Evolutionary conservation across 1,140 invertebrate genomes (phyloP), one percentile per base, ranked within the genome.

Genomic region (Chlorops oryzae): DNA sequence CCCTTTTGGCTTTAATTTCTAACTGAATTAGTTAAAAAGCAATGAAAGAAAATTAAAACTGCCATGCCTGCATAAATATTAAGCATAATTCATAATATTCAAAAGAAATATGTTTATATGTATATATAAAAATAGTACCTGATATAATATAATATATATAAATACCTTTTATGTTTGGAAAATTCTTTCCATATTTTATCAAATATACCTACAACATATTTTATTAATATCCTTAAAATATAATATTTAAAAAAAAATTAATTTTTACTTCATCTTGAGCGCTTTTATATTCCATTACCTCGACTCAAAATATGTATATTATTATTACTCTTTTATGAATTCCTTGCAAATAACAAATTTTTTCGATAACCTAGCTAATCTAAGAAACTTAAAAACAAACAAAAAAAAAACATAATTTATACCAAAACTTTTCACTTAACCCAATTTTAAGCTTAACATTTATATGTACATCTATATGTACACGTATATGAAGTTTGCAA

Each of bases 71-170:
- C n/a, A n/a, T n/a, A n/a, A n/a, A n/a, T n/a, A n/a, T n/a, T n/a
- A n/a, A n/a, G n/a, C n/a, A n/a, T n/a, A n/a, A n/a, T n/a, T n/a
- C n/a, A n/a, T n/a, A n/a, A n/a, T n/a, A 58, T 64, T 50, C 47
- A 54, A 45, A 52, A 55, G 47, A 56, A 61, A 62, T 62, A 59
- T 49, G 52, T 56, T 59, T 65, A 59, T 52, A 50, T 55, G 45
- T 48, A 48, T 40, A 55, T 56, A 18, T n/a, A n/a, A 37, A 53
- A 52, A 50, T 35, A 20, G 28, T 50, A 7, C 37, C 21, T 34
- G 37, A 38, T 48, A 10, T 45, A 4, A 54, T 7, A 44, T 40
- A 50, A 24, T 43, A 51, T 27, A 47, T 39, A 28, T 24, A 28
- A 40, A 41, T 47, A 34, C 35, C 12, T 48, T 45, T 40, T 55